Evolutionary conservation across 2,797 vertebrate genomes (phyloP), one percentile per base, ranked within the genome.

Genomic region (Bradypodion pumilum): DNA sequence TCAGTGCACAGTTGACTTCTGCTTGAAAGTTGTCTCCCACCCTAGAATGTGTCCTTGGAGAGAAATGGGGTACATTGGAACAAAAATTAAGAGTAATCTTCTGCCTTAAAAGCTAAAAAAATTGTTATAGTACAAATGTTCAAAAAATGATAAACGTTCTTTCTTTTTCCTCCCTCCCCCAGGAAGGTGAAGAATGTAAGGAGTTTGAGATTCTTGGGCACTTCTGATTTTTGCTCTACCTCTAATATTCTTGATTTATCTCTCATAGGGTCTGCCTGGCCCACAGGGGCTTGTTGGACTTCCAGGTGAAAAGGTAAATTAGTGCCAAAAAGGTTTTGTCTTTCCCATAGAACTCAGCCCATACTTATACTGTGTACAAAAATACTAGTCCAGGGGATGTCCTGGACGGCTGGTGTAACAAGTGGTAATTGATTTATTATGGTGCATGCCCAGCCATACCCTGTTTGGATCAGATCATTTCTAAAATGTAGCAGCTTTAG

Each of bases 251-350:
- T 0, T 46, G 42, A 0, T 60, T 0, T 76, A 93, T 91, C 86
- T 87, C 66, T 84, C 84, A 0, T 91, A 99, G 98, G 98, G 98
- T 52, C 95, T 97, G 80, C 94, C 96, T 0, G 98, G 98, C 83
- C 94, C 98, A 74, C 98, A 99, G 94, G 98, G 98, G 81, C 94
- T 92, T 46, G 97, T 99, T 0, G 98, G 98, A 81, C 85, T 96
- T 90, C 98, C 98, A 2, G 98, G 98, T 88, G 97, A 98, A 89
- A 99, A 98, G 97, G 98, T 99, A 94, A 95, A 96, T 84, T 84
- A 80, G 60, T 12, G 7, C 46, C 59, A 52, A 85, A 86, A n/a
- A n/a, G 37, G 78, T 77, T 80, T 77, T 88, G 76, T 66, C 35
- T 52, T 21, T 6, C n/a, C 12, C 56, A 5, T 63, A 59, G 29